phyloP scores from a whole-genome alignment of 2,888 invertebrate species.

The Eremobia ochroleuca region DNA sequence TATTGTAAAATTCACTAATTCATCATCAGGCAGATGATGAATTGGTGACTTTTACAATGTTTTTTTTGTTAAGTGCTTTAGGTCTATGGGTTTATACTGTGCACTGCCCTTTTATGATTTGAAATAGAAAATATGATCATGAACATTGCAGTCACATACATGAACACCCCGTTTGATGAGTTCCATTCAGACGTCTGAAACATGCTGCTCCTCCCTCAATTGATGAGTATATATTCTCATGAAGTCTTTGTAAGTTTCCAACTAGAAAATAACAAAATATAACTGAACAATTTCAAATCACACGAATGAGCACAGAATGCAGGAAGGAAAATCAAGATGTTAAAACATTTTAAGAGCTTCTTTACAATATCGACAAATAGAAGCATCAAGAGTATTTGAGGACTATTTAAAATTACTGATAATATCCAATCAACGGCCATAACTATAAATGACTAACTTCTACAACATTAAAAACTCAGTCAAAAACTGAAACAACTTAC shows the following conservation, averaged over 20 bases:
- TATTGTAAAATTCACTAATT: too few species aligned
- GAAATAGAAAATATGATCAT: not conserved
- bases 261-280: conserved; percentile 74
- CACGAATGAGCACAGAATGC: not conserved
- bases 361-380: not conserved
- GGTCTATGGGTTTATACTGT: not conserved
- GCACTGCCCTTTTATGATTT: not conserved
- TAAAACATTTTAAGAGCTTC: not conserved
- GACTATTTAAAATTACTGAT: not conserved
- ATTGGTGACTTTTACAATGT: not conserved
- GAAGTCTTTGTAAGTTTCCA: conserved; percentile 91
- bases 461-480: not conserved
- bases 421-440: not conserved
- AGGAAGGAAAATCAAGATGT: not conserved
- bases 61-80: not conserved
- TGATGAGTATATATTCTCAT: conserved; percentile 95
- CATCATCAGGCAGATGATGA: too few species aligned
- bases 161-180: conserved; percentile 98
- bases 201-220: conserved; percentile 95
- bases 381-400: not conserved
- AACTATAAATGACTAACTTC: not conserved
- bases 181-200: conserved; percentile 97
- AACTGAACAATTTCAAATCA: not conserved
- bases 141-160: conserved; percentile 92
- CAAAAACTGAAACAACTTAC: conserved; percentile 44